Base-by-base conservation (phyloP, 37 sponge, comb jelly and placozoan species). In the Sycon ciliatum region DNA sequence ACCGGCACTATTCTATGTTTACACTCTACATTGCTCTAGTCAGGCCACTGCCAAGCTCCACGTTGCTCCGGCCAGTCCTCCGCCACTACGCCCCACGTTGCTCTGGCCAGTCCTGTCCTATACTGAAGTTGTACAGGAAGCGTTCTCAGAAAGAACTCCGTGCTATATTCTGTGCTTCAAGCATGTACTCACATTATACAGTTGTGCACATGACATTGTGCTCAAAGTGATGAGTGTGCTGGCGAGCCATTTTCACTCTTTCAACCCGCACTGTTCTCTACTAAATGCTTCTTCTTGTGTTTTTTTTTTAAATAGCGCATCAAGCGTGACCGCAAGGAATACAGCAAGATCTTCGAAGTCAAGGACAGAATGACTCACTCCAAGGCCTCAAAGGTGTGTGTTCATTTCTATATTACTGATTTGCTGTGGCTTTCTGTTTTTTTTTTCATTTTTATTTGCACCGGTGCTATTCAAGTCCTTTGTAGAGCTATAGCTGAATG, bases 331-430 rank as follows among this genome's bases (percentile, higher is more conserved):
- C 57, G 74, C 33, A 95, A 95, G 76, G 82, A 82, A 32, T 95
- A 90, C 57, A 62, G 79, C 29, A 74, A 79, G 35, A 56, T 68
- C 34, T 95, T 95, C 79, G 96, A 95, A 56, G 76, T 78, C 64
- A 78, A 85, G 57, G 96, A 95, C 53, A 63, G 79, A 39, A 54
- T 75, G 38, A 77, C 64, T 26, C 85, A 76, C 61, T 62, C 61
- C 31, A 90, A 80, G 73, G 91, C 88, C 26, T 95, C 96, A n/a
- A 84, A 95, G 91, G 95, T 86, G 7, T 46, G 63, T 30, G 7
- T 60, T 60, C 24, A 22, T 60, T 60, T 24, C 24, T 60, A 11
- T 60, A 24, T 30, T 28, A 18, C 26, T 24, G 63, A 22, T 9
- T 22, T 11, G 7, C 24, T 9, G 9, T 23, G 63, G 32, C 7